Evolutionary conservation across 2,888 invertebrate genomes (phyloP), one percentile per base, ranked within the genome.

Genomic region (Cheilosia vernalis): DNA sequence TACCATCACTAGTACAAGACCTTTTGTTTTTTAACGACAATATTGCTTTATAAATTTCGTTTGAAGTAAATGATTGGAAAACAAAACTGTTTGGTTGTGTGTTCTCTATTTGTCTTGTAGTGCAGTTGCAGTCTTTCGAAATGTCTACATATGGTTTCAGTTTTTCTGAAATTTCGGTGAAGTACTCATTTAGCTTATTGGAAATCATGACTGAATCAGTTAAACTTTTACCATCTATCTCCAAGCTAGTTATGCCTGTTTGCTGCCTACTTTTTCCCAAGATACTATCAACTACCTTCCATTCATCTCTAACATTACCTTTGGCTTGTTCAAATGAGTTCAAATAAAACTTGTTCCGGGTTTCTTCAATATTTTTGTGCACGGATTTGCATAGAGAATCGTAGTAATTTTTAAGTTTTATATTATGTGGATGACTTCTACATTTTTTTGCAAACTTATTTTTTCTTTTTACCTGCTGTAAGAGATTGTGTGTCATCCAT

Each of bases 11-110:
- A 42, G 42, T 24, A 61, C 42, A 61, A 40, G 61, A 42, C 13
- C n/a, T 42, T 42, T 42, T 42, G 15, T 42, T 64, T 64, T 64
- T 64, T 19, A 64, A 49, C 2, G 64, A 24, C 24, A 60, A 42
- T 15, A 40, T 42, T 27, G n/a, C 27, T 2, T 15, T 51, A 51
- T 13, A 24, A 1, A 51, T 51, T 51, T 51, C 51, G 4, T 15
- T 10, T 51, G 51, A 27, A 53, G 27, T 17, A 53, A 30, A 55
- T 7, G 33, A 6, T n/a, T 55, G 30, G 1, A 55, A 55, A 30
- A 30, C 30, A 33, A 55, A 55, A 27, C 53, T 53, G 24, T 27
- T 53, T 5, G 55, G 7, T 30, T 55, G 30, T 0, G 9, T 7
- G 15, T 55, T 30, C 17, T 37, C 13, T 37, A 24, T 24, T 2